phyloP scores from a whole-genome alignment of 2,797 vertebrate species.

The Tauraco hartlaubi region DNA sequence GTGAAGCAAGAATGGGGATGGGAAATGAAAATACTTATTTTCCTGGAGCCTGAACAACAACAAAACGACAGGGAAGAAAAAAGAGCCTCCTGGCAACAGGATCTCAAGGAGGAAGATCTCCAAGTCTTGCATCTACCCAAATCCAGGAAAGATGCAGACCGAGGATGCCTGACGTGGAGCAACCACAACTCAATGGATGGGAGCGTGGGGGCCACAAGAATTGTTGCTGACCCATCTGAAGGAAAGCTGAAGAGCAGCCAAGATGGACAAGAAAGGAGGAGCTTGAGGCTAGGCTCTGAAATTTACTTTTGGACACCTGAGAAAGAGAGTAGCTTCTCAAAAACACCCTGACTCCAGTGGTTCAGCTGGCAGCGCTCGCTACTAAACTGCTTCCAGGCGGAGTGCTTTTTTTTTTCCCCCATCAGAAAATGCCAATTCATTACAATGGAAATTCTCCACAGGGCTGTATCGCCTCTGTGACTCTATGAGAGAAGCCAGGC shows the following conservation, averaged over 20 bases:
- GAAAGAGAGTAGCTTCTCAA: neutral
- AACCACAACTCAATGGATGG: neutral
- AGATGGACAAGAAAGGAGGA: neutral
- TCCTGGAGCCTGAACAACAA: neutral
- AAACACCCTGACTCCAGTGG: neutral
- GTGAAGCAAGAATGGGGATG: neutral
- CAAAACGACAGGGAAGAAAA: neutral
- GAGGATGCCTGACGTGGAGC: neutral
- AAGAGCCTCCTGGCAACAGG: neutral
- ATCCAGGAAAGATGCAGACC: neutral
- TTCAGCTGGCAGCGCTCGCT: neutral
- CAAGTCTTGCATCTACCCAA: neutral
- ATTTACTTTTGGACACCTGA: neutral
- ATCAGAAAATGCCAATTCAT: constrained; percentile 19
- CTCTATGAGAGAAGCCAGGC: neutral
- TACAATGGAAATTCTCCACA: constrained; percentile 31
- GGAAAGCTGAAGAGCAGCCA: neutral
- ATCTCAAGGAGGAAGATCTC: neutral
- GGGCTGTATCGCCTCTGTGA: neutral
- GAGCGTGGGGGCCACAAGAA: neutral
- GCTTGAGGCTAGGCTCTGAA: neutral
- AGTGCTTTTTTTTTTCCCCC: neutral
- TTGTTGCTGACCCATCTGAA: neutral
- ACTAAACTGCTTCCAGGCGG: neutral
- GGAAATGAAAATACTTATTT: neutral